A percentile compares a stretch with the other conserved stretches of the same genome.
Conservation (phyloP, 2,113 vertebrate species). For the Carassius carassius region DNA sequence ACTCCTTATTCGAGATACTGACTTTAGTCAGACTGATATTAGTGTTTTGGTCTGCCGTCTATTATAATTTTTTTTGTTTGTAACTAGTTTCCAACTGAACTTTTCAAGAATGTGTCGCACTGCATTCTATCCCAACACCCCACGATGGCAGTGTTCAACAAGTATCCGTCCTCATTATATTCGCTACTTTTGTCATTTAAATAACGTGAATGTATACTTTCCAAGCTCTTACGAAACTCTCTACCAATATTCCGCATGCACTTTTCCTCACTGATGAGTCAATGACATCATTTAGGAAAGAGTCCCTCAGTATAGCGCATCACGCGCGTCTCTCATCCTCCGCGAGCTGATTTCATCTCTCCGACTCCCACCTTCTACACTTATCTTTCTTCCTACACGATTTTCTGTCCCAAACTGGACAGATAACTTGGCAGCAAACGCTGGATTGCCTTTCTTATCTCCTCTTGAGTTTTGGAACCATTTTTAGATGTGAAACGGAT, state of each 20-base stretch:
- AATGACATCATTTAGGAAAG: not conserved
- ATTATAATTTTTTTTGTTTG: too few species aligned
- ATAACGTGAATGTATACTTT: not conserved
- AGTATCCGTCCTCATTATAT: not conserved
- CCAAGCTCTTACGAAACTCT: not conserved
- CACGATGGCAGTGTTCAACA: slow-evolving; percentile 24
- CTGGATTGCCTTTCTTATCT: not conserved
- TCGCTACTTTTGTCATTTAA: not conserved
- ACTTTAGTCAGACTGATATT: not conserved
- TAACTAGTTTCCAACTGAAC: not conserved
- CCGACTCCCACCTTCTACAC: slow-evolving; percentile 4
- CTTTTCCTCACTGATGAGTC: not conserved
- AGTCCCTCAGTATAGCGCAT: not conserved
- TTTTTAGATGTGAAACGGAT: not conserved
- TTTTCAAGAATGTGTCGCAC: too few species aligned
- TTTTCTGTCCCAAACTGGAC: slow-evolving; percentile 16
- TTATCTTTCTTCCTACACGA: slow-evolving; percentile 17
- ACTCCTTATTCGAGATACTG: not conserved
- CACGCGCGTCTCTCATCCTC: not conserved
- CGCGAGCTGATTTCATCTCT: slow-evolving; percentile 8
- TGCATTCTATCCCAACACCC: not conserved
- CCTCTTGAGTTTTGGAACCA: not conserved
- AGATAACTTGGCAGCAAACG: not conserved
- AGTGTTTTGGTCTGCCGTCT: too few species aligned
- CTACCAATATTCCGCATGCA: not conserved